These are phyloP conservation scores for Bergia sp. DNA, from an alignment of 92 coral and sea anemone genomes.

Conservation along the genomic window DNA sequence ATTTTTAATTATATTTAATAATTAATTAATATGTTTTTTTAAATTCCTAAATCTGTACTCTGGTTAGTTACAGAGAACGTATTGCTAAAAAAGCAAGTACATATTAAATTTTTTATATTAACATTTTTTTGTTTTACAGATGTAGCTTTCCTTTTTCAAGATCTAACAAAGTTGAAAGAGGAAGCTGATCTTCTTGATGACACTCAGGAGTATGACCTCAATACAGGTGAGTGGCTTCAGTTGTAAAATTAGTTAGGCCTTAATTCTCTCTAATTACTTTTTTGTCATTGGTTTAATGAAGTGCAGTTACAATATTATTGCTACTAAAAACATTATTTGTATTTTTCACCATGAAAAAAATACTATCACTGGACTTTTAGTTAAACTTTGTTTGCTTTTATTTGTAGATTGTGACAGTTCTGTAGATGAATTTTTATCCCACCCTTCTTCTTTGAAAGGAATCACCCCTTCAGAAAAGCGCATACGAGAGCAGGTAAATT, in stretches of 20 bases:
- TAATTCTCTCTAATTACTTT: too few species aligned
- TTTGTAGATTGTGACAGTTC: conserved; percentile 20
- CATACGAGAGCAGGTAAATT: conserved; percentile 11
- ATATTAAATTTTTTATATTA: background rate
- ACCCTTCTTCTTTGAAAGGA: background rate
- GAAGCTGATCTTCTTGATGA: conserved; percentile 61
- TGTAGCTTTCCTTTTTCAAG: conserved; percentile 81
- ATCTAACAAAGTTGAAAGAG: conserved; percentile 53
- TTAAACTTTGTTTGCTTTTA: background rate
- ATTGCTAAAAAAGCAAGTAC: too few species aligned
- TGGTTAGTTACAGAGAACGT: too few species aligned
- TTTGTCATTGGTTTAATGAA: too few species aligned
- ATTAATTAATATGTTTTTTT: too few species aligned
- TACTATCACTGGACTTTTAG: too few species aligned
- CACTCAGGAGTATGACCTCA: conserved; percentile 69
- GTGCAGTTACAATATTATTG: too few species aligned
- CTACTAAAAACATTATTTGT: too few species aligned
- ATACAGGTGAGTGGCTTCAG: conserved; percentile 36
- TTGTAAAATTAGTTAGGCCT: background rate
- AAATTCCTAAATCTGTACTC: too few species aligned
- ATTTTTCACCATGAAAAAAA: too few species aligned
- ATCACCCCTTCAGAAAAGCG: conserved; percentile 2
- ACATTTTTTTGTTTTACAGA: conserved; percentile 44
- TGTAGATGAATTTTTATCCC: background rate
- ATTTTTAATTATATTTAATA: too few species aligned